phyloP scores from a whole-genome alignment of 2,888 invertebrate genomes.

The Escarpia spicata region DNA sequence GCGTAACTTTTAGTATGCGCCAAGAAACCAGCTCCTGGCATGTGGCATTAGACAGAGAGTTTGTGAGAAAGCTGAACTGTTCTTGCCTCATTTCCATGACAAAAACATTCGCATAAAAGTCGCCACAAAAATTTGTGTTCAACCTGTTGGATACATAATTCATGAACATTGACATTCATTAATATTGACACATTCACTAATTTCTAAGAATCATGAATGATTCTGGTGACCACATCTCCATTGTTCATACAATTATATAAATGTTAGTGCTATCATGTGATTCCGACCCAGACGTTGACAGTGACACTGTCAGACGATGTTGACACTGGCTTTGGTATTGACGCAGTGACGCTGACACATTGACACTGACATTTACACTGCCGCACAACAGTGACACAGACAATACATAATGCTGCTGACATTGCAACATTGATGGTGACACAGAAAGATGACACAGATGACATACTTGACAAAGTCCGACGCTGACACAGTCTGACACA shows the following conservation, averaged over 20 bases:
- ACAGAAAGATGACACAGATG: not conserved
- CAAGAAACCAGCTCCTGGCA: no score
- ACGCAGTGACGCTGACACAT: not conserved
- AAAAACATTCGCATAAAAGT: no score
- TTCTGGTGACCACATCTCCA: not conserved
- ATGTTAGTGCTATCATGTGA: not conserved
- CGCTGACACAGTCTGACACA: not conserved
- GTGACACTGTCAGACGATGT: not conserved
- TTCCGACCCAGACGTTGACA: not conserved
- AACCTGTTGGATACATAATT: not conserved
- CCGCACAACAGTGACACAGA: constrained; percentile 3
- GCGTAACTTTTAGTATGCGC: no score
- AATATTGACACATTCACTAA: not conserved
- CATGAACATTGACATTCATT: not conserved
- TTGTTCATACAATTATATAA: not conserved
- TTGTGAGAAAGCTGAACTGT: no score
- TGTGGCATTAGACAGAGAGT: no score
- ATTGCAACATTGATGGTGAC: not conserved
- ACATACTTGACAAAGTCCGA: not conserved
- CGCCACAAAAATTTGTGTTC: no score
- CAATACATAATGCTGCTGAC: not conserved
- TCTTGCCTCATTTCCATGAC: no score
- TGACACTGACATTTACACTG: not conserved
- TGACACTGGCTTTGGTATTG: not conserved
- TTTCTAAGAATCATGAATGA: not conserved